phyloP scores from a whole-genome alignment of 2,113 vertebrate genomes.

The Ploceus nigricollis region DNA sequence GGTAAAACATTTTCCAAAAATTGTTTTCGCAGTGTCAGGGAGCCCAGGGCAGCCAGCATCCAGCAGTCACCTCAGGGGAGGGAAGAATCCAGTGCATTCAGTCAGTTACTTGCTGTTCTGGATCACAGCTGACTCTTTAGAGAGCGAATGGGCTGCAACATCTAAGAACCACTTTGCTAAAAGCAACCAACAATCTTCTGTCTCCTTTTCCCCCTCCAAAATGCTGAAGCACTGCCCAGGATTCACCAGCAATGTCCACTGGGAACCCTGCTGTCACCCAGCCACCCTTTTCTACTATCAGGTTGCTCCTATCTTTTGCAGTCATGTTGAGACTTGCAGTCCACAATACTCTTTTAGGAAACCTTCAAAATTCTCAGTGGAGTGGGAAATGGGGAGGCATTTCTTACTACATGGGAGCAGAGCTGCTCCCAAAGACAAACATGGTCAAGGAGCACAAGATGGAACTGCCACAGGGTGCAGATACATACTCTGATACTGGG shows the following conservation, averaged over 20 bases:
- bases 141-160: background rate
- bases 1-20: conserved; percentile 70
- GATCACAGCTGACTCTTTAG: background rate
- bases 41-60: conserved; percentile 75
- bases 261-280: background rate
- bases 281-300: background rate
- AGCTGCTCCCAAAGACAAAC: background rate
- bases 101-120: background rate
- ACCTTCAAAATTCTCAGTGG: background rate
- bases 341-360: background rate
- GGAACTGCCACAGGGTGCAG: background rate
- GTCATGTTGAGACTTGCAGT: background rate
- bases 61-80: conserved; percentile 74
- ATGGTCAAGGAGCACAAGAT: background rate
- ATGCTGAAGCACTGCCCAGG: background rate
- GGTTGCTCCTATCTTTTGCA: background rate
- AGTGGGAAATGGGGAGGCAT: background rate
- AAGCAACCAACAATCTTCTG: background rate
- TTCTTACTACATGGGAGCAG: background rate
- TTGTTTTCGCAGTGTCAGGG: conserved; percentile 64
- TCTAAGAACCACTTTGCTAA: background rate
- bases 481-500: background rate
- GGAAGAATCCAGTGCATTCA: background rate
- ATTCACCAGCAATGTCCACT: background rate
- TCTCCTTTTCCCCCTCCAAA: background rate